Percentiles rank a stretch among this genome's conserved stretches.
Evolutionary conservation across 2,113 vertebrate genomes (phyloP).

Genomic region (Vidua macroura): DNA sequence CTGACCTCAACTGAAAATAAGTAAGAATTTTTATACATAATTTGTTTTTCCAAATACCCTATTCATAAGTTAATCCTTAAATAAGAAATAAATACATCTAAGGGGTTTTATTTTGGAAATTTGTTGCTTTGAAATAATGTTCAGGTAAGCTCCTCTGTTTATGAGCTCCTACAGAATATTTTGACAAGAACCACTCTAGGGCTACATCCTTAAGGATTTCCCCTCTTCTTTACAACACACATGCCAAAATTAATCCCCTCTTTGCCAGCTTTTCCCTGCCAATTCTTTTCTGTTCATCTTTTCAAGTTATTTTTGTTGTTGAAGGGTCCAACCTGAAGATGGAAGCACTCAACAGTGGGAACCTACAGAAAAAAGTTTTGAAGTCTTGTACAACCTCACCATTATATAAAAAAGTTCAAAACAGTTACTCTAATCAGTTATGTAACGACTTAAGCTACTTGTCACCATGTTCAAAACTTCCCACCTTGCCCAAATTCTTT

Average conservation of each 20-base stretch:
- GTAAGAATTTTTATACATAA: not conserved
- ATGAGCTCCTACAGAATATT: not conserved
- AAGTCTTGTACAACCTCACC: not conserved
- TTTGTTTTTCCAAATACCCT: not conserved
- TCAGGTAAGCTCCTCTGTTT: not conserved
- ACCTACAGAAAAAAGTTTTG: not conserved
- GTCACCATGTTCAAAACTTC: not conserved
- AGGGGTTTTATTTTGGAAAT: not conserved
- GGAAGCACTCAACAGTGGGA: not conserved
- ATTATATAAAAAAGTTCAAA: not conserved
- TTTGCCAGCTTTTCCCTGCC: not conserved
- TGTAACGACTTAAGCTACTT: not conserved
- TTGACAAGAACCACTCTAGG: not conserved
- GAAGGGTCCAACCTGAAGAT: not conserved
- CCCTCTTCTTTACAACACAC: not conserved
- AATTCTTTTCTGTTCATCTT: not conserved
- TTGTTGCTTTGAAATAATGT: not conserved
- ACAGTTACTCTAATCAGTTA: not conserved
- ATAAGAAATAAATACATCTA: not conserved
- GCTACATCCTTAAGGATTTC: not conserved
- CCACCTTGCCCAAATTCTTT: not conserved
- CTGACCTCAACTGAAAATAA: not conserved
- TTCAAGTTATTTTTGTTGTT: not conserved
- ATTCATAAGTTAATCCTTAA: not conserved
- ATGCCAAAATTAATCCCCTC: not conserved